Evolutionary conservation across 2,113 vertebrate species (phyloP), one percentile per base, ranked within the genome.

Genomic region (Siphamia tubifer): DNA sequence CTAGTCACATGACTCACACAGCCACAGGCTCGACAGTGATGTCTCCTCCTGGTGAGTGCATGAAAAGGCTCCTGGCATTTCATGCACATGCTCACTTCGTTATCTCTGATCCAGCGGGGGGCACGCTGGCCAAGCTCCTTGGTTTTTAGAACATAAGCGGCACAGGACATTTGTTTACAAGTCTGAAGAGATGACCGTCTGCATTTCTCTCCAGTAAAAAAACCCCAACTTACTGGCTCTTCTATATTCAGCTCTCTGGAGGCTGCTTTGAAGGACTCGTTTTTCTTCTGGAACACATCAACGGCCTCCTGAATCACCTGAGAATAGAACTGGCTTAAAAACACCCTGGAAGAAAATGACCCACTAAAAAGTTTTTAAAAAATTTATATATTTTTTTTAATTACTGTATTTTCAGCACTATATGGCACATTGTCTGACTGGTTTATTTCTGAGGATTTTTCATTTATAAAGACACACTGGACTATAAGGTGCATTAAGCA

Each of bases 11-110:
- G 17, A 90, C 95, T 93, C 77, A 98, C 96, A 0, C 91, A 94
- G 64, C 96, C 96, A 49, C 97, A 98, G 0, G 97, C 96, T 52
- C 96, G 86, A 71, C 96, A 98, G 60, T 98, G 96, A 60, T 98
- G 97, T 45, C 96, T 85, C 36, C 97, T 92, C 53, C 96, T 90
- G 0, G 96, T 98, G 79, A 98, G 87, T 0, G 96, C 93, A 0
- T 97, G 96, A 71, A 98, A 98, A 21, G 92, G 78, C 5, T 98
- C 97, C 55, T 90, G 93, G 85, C 97, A 98, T 62, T 95, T 96
- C 97, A 98, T 98, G 15, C 97, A 98, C 91, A 95, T 88, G 1
- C 94, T 96, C 40, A 98, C 97, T 65, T 98, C 95, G 0, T 98
- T 96, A 83, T 98, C 97, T 49, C 97, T 88, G 77, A 98, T 97